phyloP scores from a whole-genome alignment of 2,797 vertebrate genomes.

The Tenualosa thibaudeaui region DNA sequence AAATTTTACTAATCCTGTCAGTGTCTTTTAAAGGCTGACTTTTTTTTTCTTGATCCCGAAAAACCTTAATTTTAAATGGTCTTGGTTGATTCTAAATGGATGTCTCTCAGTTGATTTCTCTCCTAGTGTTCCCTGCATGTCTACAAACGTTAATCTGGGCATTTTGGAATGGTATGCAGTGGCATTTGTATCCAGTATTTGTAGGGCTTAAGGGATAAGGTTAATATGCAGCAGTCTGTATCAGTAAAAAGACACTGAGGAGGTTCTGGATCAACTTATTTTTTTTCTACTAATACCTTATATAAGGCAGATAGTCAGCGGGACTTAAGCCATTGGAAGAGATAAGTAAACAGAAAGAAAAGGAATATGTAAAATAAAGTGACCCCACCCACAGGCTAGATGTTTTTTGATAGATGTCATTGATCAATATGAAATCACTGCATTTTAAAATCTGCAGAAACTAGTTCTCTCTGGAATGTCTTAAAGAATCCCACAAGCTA shows the following conservation, averaged over 20 bases:
- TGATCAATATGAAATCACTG: conserved; percentile 9
- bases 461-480: background rate
- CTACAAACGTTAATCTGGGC: conserved; percentile 18
- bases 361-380: background rate
- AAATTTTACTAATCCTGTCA: background rate
- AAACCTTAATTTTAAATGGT: background rate
- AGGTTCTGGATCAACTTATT: background rate
- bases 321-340: conserved; percentile 6
- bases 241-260: background rate
- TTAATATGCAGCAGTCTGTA: background rate
- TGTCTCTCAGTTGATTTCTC: conserved; percentile 11
- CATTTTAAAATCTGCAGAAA: background rate
- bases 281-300: conserved; percentile 2
- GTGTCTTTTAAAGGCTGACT: background rate
- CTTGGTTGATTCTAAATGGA: conserved; percentile 23
- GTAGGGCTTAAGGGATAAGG: background rate
- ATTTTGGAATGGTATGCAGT: conserved; percentile 23
- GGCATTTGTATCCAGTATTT: background rate
- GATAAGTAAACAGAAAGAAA: background rate
- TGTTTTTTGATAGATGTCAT: conserved; percentile 12
- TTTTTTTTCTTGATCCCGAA: background rate
- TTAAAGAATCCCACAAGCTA: background rate
- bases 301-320: background rate
- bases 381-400: background rate
- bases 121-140: conserved; percentile 16